Base-by-base conservation (phyloP, 2,113 vertebrate genomes). In the Melanostigma gelatinosum region DNA sequence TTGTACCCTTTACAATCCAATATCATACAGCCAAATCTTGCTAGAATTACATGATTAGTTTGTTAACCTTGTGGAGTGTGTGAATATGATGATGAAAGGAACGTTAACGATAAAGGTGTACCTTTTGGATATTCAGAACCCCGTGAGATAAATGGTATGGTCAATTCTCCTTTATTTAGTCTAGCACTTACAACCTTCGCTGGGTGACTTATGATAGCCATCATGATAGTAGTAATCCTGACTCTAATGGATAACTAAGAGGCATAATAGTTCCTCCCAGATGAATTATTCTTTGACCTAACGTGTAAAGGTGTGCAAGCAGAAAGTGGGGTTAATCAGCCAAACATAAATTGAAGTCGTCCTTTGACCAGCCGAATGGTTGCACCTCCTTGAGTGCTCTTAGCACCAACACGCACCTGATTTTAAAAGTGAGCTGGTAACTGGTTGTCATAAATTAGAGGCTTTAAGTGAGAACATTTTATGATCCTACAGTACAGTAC, bases 191-290 rank as follows among this genome's bases (percentile, higher is more conserved):
- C 85, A 82, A 72, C 75, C 72, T 84, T 10, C 6, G 32, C 76
- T 34, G 64, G 60, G 79, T 92, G 91, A 93, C 87, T 92, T 92
- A 93, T 82, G 85, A 89, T 65, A 18, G 64, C 83, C 84, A 91
- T 91, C 86, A 80, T 83, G 65, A 83, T 75, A 18, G 89, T 83
- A 84, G 88, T 88, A 87, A 93, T 89, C 73, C 75, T 44, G 52
- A 85, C 84, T 88, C 74, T 93, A 93, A 93, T 93, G 91, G 91
- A 91, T 85, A 92, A 79, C 78, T 89, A 93, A 93, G 67, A 86
- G 84, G 66, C 79, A 72, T 93, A 85, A 91, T 89, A 89, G 88
- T 78, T 83, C 72, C 75, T 86, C 85, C 68, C 75, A 81, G 81
- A 89, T 88, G 90, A 93, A 63, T 91, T 88, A 89, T 87, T 87